Evolutionary conservation across 2,113 vertebrate genomes (phyloP).

Genomic region (Saccopteryx leptura): DNA sequence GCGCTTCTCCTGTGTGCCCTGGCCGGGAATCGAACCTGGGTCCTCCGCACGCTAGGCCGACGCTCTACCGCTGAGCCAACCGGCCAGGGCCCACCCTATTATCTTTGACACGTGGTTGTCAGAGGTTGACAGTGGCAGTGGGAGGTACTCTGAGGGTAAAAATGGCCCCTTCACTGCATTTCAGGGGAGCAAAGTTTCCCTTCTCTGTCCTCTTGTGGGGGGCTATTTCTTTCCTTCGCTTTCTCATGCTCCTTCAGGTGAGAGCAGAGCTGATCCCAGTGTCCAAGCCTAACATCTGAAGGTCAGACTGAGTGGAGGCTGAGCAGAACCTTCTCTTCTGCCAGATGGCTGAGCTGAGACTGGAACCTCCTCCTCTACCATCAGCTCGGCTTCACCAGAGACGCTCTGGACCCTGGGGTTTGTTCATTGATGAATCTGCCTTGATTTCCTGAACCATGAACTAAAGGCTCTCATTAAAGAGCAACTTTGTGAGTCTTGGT

Average conservation of each 20-base stretch:
- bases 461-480: not conserved
- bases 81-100: too few species aligned
- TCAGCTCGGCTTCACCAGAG: not conserved
- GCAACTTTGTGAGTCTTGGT: not conserved
- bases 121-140: not conserved
- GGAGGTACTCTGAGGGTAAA: not conserved
- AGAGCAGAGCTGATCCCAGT: not conserved
- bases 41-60: too few species aligned
- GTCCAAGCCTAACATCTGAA: not conserved
- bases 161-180: not conserved
- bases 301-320: not conserved
- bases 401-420: not conserved
- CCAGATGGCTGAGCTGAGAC: not conserved
- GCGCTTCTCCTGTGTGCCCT: too few species aligned
- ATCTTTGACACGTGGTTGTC: not conserved
- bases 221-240: not conserved
- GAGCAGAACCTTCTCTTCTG: not conserved
- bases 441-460: not conserved
- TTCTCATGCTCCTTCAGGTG: not conserved
- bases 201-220: not conserved
- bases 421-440: not conserved
- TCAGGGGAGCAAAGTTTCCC: not conserved
- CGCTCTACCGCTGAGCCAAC: too few species aligned
- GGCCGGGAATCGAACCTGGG: too few species aligned
- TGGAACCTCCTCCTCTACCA: not conserved